Evolutionary conservation across 2,888 invertebrate species (phyloP).

Genomic region (Chloromyia formosa): DNA sequence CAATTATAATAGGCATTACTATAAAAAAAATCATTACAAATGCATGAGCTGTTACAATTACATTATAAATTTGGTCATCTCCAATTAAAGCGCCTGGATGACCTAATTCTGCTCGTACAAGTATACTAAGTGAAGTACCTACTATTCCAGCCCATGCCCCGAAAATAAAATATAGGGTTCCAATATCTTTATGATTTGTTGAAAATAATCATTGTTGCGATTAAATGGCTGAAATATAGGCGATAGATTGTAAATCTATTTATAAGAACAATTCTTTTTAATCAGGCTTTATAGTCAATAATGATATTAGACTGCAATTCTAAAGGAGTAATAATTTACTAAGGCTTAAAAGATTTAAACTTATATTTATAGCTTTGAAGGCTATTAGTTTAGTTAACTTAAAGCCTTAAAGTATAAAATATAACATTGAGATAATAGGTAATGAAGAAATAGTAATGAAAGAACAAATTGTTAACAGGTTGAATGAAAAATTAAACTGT

Average conservation of each 20-base stretch:
- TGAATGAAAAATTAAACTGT: conserved; percentile 59
- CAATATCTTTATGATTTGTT: conserved; percentile 57
- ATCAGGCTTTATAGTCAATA: conserved; percentile 68
- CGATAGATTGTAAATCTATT: conserved; percentile 74
- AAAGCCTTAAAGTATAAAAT: conserved; percentile 64
- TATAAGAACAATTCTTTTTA: conserved; percentile 68
- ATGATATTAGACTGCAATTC: conserved; percentile 73
- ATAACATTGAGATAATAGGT: conserved; percentile 55
- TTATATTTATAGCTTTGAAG: conserved; percentile 71
- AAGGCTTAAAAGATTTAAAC: conserved; percentile 68
- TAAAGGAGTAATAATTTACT: conserved; percentile 65
- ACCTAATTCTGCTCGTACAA: conserved; percentile 79
- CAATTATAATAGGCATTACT: conserved; percentile 78
- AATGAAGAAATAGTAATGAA: conserved; percentile 56
- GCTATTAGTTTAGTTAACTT: conserved; percentile 71
- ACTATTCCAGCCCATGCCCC: conserved; percentile 75
- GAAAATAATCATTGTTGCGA: conserved; percentile 74
- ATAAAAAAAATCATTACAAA: conserved; percentile 86
- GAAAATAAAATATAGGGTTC: conserved; percentile 65
- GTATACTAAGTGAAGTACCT: conserved; percentile 74
- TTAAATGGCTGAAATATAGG: conserved; percentile 72
- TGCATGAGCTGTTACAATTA: conserved; percentile 81
- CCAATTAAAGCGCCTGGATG: conserved; percentile 73
- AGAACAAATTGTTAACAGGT: conserved; percentile 54
- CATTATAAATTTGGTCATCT: conserved; percentile 83